A percentile compares a stretch with the other conserved stretches of the same genome.
Conservation (phyloP, 2,113 vertebrate species). For the Cinclus mexicanus region DNA sequence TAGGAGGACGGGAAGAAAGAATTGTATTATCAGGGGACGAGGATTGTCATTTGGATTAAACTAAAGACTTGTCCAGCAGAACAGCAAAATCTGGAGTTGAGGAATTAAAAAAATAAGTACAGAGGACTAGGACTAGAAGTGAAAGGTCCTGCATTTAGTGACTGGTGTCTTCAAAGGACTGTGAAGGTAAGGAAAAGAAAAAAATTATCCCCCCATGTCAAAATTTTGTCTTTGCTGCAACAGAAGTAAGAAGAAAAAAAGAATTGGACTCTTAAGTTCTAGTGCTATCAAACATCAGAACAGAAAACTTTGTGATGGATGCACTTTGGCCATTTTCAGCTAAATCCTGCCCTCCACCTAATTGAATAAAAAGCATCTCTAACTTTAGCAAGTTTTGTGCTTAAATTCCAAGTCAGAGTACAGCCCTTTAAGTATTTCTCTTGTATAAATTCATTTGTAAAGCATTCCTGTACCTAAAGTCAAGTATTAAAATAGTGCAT, state of each 20-base stretch:
- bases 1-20: constrained; percentile 22
- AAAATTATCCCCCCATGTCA: neutral
- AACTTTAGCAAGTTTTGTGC: neutral
- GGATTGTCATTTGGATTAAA: constrained; percentile 57
- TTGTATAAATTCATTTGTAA: neutral
- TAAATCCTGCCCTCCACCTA: neutral
- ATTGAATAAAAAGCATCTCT: neutral
- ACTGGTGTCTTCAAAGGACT: constrained; percentile 30
- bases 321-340: neutral
- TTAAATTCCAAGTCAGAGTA: neutral
- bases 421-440: neutral
- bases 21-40: constrained; percentile 32
- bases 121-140: constrained; percentile 37
- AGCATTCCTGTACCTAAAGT: neutral
- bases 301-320: neutral
- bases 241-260: neutral
- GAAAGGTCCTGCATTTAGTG: constrained; percentile 31
- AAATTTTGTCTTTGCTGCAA: constrained; percentile 27
- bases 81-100: constrained; percentile 48
- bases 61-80: constrained; percentile 46
- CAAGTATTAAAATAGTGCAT: neutral
- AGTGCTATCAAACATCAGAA: neutral
- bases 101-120: constrained; percentile 37
- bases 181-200: constrained; percentile 40
- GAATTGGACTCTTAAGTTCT: neutral